These are phyloP conservation scores for Catalaphyllia jardinei DNA, from an alignment of 64 coral and sea anemone species.

Conservation along the genomic window DNA sequence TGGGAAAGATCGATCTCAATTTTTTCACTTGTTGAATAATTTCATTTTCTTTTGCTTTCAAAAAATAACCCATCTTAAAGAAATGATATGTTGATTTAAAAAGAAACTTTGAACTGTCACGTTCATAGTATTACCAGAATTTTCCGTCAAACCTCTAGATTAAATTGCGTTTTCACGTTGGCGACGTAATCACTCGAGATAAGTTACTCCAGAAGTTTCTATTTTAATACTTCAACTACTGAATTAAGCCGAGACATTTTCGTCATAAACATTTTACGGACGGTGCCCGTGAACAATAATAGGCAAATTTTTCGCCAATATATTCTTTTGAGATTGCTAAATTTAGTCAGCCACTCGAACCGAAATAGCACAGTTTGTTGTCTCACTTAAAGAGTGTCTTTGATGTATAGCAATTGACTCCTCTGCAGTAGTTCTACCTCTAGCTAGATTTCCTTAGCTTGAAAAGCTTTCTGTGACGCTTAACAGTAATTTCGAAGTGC, in stretches of 20 bases:
- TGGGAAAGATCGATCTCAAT: not conserved
- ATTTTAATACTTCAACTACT: not conserved
- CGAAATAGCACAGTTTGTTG: slow-evolving; percentile 15
- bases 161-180: slow-evolving; percentile 20
- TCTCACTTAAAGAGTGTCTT: not conserved
- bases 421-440: not conserved
- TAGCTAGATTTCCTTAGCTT: not conserved
- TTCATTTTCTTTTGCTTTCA: not conserved
- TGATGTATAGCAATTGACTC: not conserved
- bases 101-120: not conserved
- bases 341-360: slow-evolving; percentile 7
- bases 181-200: not conserved
- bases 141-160: not conserved
- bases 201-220: slow-evolving; percentile 17
- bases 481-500: not conserved
- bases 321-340: slow-evolving; percentile 7
- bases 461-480: not conserved
- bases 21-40: slow-evolving; percentile 1
- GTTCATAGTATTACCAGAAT: not conserved
- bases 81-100: slow-evolving; percentile 14
- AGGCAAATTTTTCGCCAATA: slow-evolving; percentile 14
- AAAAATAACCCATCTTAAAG: not conserved
- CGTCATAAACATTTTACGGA: not conserved
- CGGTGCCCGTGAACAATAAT: slow-evolving; percentile 31
- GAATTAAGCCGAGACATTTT: not conserved